Evolutionary conservation across 1,140 invertebrate species (phyloP).

Genomic region (Trypoxylus dichotomus): DNA sequence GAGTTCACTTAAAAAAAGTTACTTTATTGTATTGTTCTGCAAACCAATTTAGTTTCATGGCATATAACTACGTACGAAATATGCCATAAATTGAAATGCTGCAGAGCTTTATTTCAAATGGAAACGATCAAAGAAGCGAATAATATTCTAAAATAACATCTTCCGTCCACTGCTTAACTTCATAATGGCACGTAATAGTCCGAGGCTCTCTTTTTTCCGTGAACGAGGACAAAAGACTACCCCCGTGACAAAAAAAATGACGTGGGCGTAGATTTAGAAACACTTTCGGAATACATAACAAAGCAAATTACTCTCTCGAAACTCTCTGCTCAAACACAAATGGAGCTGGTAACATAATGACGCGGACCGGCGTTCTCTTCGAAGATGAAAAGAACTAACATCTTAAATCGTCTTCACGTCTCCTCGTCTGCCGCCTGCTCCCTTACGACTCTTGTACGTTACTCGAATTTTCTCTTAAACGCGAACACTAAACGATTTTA

Average conservation of each 20-base stretch:
- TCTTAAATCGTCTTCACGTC: slow-evolving; percentile 23
- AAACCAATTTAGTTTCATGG: background rate
- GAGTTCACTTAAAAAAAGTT: no score
- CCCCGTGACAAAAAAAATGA: slow-evolving; percentile 19
- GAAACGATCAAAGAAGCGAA: background rate
- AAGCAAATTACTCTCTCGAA: slow-evolving; percentile 37
- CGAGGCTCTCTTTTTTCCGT: slow-evolving; percentile 1
- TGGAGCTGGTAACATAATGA: slow-evolving; percentile 34
- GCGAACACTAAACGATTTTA: slow-evolving; percentile 35
- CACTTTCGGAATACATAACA: slow-evolving; percentile 38
- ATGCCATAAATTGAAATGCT: background rate
- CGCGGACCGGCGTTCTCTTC: slow-evolving; percentile 13
- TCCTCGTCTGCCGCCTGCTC: background rate
- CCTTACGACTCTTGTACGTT: slow-evolving; percentile 8
- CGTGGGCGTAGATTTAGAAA: slow-evolving; percentile 36
- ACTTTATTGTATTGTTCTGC: background rate
- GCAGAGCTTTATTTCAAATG: background rate
- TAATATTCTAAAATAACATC: slow-evolving; percentile 11
- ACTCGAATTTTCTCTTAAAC: slow-evolving; percentile 33
- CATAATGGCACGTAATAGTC: slow-evolving; percentile 12
- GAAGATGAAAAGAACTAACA: slow-evolving; percentile 33
- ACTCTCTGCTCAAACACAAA: slow-evolving; percentile 32
- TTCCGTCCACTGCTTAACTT: background rate
- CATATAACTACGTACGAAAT: background rate
- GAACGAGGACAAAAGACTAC: slow-evolving; percentile 7